Conservation (phyloP, 2,113 vertebrate genomes). For the Pholis gunnellus region DNA sequence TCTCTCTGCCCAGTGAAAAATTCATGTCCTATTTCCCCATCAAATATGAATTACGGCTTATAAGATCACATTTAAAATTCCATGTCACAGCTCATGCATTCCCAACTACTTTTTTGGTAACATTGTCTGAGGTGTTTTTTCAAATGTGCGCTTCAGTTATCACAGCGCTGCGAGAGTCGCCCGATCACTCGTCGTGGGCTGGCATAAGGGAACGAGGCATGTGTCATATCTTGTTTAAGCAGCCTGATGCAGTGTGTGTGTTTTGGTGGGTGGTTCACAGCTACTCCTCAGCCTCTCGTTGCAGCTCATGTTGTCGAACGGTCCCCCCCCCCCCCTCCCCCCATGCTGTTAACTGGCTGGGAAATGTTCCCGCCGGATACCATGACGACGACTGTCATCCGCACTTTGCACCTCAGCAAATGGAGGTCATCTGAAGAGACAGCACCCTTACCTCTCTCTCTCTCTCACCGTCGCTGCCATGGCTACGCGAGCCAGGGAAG, state of each 20-base stretch:
- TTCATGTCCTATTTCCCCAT: conserved; percentile 74
- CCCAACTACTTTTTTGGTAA: conserved; percentile 27
- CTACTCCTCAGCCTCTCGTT: conserved; percentile 57
- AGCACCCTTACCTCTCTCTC: conserved; percentile 37
- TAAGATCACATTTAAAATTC: conserved; percentile 74
- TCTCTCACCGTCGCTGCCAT: conserved; percentile 39
- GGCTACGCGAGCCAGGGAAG: conserved; percentile 11
- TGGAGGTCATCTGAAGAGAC: conserved; percentile 65
- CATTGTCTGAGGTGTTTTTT: conserved; percentile 43
- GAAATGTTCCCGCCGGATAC: conserved; percentile 45
- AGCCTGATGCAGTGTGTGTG: conserved; percentile 49
- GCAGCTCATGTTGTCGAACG: conserved; percentile 54
- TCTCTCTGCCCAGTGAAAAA: conserved; percentile 60
- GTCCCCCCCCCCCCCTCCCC: conserved; percentile 65
- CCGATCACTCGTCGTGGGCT: conserved; percentile 66
- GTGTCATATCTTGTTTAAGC: conserved; percentile 76
- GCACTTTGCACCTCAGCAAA: conserved; percentile 27
- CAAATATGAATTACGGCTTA: conserved; percentile 78
- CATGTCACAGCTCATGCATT: conserved; percentile 64
- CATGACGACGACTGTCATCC: conserved; percentile 54
- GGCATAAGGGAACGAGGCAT: conserved; percentile 69
- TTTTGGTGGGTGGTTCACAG: conserved; percentile 59
- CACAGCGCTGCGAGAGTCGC: conserved; percentile 46
- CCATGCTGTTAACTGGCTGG: conserved; percentile 63
- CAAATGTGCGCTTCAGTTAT: conserved; percentile 47